Evolutionary conservation across 2,113 vertebrate species (phyloP).

Genomic region (Arvicanthis niloticus): DNA sequence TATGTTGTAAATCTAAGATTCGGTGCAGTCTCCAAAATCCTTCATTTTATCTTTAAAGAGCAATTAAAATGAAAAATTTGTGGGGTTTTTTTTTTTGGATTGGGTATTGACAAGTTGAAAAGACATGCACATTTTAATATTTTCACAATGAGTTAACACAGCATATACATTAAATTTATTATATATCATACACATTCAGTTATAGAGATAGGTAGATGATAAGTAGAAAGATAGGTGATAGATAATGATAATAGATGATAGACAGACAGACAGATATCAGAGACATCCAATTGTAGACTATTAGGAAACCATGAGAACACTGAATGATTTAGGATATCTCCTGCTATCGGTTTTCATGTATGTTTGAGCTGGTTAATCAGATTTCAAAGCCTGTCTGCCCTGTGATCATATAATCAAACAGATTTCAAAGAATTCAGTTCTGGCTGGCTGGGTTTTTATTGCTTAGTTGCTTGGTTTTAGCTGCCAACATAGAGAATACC

Average conservation of each 20-base stretch:
- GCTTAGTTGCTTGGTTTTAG: neutral
- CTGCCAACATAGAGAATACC: neutral
- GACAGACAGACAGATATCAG: neutral
- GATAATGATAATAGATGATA: too few species aligned
- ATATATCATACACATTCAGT: neutral
- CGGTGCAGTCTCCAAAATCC: neutral
- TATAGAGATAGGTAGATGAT: too few species aligned
- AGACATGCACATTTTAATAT: neutral
- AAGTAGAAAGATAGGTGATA: too few species aligned
- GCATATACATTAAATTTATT: neutral
- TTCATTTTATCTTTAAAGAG: conserved; percentile 1
- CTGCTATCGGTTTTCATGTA: neutral
- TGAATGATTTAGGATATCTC: conserved; percentile 8
- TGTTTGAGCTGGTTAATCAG: conserved; percentile 8
- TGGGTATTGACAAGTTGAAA: conserved; percentile 12
- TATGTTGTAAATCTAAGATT: neutral
- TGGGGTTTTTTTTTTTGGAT: neutral
- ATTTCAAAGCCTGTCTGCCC: conserved; percentile 51
- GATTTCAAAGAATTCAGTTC: conserved; percentile 15
- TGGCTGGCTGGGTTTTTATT: neutral
- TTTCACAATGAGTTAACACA: conserved; percentile 9
- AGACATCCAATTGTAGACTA: conserved; percentile 19
- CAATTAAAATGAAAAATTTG: neutral
- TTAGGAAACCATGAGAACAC: neutral
- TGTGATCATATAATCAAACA: conserved; percentile 53